phyloP scores from a whole-genome alignment of 2,888 invertebrate genomes.

The Lepidonotus clava region DNA sequence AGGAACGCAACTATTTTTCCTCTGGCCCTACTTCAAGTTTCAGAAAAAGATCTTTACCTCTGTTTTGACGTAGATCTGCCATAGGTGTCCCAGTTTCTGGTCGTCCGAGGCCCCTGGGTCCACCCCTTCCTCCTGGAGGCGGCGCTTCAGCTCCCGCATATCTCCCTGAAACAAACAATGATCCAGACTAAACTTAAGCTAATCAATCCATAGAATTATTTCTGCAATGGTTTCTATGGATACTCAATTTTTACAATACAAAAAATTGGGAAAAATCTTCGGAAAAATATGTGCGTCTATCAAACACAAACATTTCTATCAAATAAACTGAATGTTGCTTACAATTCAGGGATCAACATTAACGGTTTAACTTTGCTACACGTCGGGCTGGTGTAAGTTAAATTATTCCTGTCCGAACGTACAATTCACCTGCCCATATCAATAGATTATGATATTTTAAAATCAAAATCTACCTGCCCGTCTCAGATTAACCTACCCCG shows the following conservation, averaged over 20 bases:
- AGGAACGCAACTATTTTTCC: no score
- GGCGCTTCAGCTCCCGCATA: slow-evolving; percentile 68
- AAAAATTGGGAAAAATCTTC: background rate
- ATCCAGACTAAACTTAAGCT: background rate
- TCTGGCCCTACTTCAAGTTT: no score
- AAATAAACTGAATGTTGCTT: background rate
- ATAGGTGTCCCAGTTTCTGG: slow-evolving; percentile 74
- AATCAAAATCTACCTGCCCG: no score
- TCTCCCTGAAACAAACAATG: slow-evolving; percentile 19
- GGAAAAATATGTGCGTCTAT: no score
- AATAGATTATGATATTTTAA: no score
- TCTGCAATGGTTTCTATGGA: background rate
- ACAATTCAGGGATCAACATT: background rate
- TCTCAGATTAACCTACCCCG: no score
- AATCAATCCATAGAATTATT: background rate
- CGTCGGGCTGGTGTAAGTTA: no score
- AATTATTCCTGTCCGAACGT: no score
- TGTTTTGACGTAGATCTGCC: slow-evolving; percentile 72
- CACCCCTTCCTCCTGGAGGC: slow-evolving; percentile 73
- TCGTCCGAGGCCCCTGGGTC: slow-evolving; percentile 70
- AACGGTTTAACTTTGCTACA: no score
- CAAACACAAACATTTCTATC: background rate
- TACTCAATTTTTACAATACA: background rate
- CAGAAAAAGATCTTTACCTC: no score
- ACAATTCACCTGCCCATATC: no score